Conservation (phyloP, 2,888 invertebrate species). For the Caenorhabditis imperialis region DNA sequence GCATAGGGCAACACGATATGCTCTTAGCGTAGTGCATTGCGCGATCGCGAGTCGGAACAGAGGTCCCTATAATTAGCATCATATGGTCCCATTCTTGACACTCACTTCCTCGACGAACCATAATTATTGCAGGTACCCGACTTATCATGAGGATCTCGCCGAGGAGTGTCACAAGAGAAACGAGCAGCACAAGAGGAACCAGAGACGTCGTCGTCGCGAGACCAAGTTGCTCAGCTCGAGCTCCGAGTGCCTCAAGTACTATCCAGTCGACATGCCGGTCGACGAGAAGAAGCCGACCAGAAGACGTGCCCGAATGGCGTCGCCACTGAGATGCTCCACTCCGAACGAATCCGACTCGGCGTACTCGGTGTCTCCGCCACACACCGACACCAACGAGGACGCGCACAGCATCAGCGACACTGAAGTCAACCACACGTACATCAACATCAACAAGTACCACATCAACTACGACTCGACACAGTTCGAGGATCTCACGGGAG, state of each 20-base stretch:
- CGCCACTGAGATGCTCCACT: slow-evolving; percentile 57
- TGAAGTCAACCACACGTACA: slow-evolving; percentile 65
- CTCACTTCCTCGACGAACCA: slow-evolving; percentile 8
- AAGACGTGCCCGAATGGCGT: slow-evolving; percentile 37
- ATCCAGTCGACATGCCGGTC: slow-evolving; percentile 66
- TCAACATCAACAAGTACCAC: slow-evolving; percentile 51
- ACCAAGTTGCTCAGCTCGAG: slow-evolving; percentile 42
- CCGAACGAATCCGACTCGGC: slow-evolving; percentile 67
- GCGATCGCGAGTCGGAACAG: slow-evolving; percentile 33
- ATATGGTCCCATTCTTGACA: slow-evolving; percentile 17
- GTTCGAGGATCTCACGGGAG: slow-evolving; percentile 60
- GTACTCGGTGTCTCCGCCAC: slow-evolving; percentile 66
- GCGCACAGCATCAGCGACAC: slow-evolving; percentile 41
- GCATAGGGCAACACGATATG: neutral
- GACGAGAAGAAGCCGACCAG: slow-evolving; percentile 9
- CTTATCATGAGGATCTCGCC: slow-evolving; percentile 46
- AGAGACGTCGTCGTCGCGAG: slow-evolving; percentile 37
- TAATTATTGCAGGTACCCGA: slow-evolving; percentile 51
- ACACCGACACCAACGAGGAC: slow-evolving; percentile 60
- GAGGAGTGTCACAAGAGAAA: slow-evolving; percentile 29
- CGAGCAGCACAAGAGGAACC: slow-evolving; percentile 12
- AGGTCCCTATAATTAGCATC: slow-evolving; percentile 34
- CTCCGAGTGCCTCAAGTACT: slow-evolving; percentile 70
- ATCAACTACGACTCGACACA: slow-evolving; percentile 57
- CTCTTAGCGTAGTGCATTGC: too few relatives aligned